Percentiles rank a stretch among this genome's conserved stretches.
Evolutionary conservation across 2,888 invertebrate genomes (phyloP).

Genomic region (Drosophila conformis): DNA sequence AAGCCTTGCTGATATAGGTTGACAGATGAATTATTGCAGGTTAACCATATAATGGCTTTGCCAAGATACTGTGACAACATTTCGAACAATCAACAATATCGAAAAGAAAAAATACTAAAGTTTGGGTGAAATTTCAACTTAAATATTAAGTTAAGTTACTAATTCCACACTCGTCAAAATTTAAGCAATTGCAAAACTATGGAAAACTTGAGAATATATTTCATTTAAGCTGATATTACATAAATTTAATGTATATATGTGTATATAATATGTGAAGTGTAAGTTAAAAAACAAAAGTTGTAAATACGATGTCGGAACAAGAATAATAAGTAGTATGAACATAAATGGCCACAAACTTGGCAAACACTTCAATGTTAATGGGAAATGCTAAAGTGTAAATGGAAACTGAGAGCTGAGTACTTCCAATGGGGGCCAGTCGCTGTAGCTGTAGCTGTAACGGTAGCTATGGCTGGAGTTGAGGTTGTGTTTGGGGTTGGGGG

Average conservation of each 20-base stretch:
- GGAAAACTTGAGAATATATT: background rate
- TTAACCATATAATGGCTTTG: background rate
- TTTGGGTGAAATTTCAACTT: background rate
- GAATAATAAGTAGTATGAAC: background rate
- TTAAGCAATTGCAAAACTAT: background rate
- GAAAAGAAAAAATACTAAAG: background rate
- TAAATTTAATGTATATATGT: background rate
- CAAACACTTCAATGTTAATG: constrained; percentile 10
- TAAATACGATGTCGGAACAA: constrained; percentile 1
- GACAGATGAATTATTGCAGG: background rate
- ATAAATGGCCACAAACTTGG: constrained; percentile 1
- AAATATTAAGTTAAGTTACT: background rate
- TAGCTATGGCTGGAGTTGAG: background rate
- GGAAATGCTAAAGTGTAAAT: constrained; percentile 3
- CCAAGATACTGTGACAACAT: background rate
- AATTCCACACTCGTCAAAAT: background rate
- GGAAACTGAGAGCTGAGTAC: constrained; percentile 4
- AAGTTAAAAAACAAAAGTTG: constrained; percentile 2
- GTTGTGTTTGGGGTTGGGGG: background rate
- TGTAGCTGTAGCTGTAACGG: no score
- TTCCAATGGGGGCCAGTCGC: background rate
- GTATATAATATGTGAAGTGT: background rate
- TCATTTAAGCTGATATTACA: background rate
- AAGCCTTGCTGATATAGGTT: background rate
- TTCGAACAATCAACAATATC: background rate